A percentile compares a stretch with the other conserved stretches of the same genome.
phyloP scores from a whole-genome alignment of 2,888 invertebrate genomes.

The Seladonia tumulorum region DNA sequence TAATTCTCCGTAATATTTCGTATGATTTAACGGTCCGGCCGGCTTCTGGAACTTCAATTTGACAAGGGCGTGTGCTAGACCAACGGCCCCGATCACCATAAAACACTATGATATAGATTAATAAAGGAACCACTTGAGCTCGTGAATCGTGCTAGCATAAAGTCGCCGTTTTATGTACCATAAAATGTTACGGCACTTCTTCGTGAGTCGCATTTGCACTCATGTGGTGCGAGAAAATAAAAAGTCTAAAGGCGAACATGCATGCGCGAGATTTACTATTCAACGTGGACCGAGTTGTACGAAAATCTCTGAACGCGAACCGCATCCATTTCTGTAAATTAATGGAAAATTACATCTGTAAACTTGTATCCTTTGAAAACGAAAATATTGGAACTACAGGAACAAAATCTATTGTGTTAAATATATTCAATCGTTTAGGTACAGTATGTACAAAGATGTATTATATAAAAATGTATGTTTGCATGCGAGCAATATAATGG shows the following conservation, averaged over 20 bases:
- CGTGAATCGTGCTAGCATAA: conserved; percentile 68
- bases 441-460: neutral
- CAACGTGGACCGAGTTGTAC: conserved; percentile 14
- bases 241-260: conserved; percentile 10
- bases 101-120: conserved; percentile 77
- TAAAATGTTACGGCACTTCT: conserved; percentile 71
- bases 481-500: no score
- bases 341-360: neutral
- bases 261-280: neutral
- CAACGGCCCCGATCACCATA: conserved; percentile 69
- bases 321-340: neutral
- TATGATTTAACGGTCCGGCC: conserved; percentile 30
- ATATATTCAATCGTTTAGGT: neutral
- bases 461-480: neutral
- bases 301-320: neutral
- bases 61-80: conserved; percentile 40
- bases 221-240: conserved; percentile 10
- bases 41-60: conserved; percentile 38
- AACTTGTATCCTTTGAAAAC: neutral
- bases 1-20: conserved; percentile 30
- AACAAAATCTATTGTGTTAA: neutral
- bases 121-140: conserved; percentile 64
- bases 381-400: neutral
- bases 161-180: conserved; percentile 76
- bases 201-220: conserved; percentile 40